These are phyloP conservation scores for Chaenocephalus aceratus DNA, from an alignment of 2,113 vertebrate genomes.

Conservation along the genomic window DNA sequence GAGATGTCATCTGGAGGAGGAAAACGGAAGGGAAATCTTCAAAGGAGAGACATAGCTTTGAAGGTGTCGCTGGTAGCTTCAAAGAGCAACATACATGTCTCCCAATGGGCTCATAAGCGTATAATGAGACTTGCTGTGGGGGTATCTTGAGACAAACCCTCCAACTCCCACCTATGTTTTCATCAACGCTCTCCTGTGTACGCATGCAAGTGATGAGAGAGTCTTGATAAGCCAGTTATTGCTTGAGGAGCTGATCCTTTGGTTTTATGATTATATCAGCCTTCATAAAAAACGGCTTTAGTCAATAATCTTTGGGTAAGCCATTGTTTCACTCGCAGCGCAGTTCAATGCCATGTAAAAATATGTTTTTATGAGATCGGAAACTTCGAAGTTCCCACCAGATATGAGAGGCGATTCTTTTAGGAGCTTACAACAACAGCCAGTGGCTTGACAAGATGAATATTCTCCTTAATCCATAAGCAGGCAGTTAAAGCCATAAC, in stretches of 20 bases:
- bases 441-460: slow-evolving; percentile 18
- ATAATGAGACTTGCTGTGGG: slow-evolving; percentile 54
- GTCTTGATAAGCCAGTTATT: slow-evolving; percentile 28
- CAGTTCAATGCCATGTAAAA: slow-evolving; percentile 24
- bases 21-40: slow-evolving; percentile 73
- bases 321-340: slow-evolving; percentile 8
- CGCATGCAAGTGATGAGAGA: slow-evolving; percentile 13
- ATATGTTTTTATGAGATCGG: slow-evolving; percentile 13
- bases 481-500: slow-evolving; percentile 15
- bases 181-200: slow-evolving; percentile 6
- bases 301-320: slow-evolving; percentile 19
- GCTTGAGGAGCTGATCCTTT: slow-evolving; percentile 20
- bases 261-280: slow-evolving; percentile 41
- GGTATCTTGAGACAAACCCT: slow-evolving; percentile 39
- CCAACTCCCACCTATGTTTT: slow-evolving; percentile 35
- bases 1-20: slow-evolving; percentile 46
- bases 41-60: slow-evolving; percentile 79
- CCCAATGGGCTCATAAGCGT: slow-evolving; percentile 59
- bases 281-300: slow-evolving; percentile 38
- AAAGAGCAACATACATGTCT: slow-evolving; percentile 72
- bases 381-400: slow-evolving; percentile 38
- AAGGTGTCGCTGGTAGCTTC: slow-evolving; percentile 80
- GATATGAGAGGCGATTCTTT: slow-evolving; percentile 5
- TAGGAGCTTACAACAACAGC: slow-evolving; percentile 47
- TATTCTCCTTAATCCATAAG: slow-evolving; percentile 35